Conservation (phyloP, 2,113 vertebrate species). For the Sinocyclocheilus rhinocerous region DNA sequence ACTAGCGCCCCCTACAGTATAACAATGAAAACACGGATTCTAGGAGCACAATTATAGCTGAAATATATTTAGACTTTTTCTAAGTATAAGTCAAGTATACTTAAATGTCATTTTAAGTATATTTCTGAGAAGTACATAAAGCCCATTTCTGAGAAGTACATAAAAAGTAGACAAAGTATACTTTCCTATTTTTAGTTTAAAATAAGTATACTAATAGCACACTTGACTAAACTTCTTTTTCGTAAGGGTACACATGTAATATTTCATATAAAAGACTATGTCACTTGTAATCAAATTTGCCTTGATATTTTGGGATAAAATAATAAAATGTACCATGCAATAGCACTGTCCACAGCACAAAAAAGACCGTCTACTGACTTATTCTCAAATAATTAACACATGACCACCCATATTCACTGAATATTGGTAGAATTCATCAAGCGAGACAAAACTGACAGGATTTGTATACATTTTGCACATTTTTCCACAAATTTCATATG, state of each 20-base stretch:
- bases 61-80: too few relatives aligned
- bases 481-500: background rate
- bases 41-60: too few relatives aligned
- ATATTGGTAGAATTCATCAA: constrained; percentile 8
- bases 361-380: background rate
- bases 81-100: too few relatives aligned
- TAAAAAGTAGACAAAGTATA: too few relatives aligned
- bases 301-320: background rate
- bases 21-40: too few relatives aligned
- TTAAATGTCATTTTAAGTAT: too few relatives aligned
- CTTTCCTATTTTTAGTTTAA: too few relatives aligned
- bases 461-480: background rate
- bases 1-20: too few relatives aligned
- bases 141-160: too few relatives aligned
- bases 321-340: background rate
- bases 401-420: background rate
- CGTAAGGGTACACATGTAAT: background rate
- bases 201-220: too few relatives aligned
- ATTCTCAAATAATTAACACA: background rate
- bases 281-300: background rate
- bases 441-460: background rate
- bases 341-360: background rate
- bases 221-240: too few relatives aligned
- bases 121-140: too few relatives aligned
- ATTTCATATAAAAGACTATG: background rate